These are phyloP conservation scores for Triplophysa yarkandensis DNA, from an alignment of 2,797 vertebrate genomes.

Conservation along the genomic window DNA sequence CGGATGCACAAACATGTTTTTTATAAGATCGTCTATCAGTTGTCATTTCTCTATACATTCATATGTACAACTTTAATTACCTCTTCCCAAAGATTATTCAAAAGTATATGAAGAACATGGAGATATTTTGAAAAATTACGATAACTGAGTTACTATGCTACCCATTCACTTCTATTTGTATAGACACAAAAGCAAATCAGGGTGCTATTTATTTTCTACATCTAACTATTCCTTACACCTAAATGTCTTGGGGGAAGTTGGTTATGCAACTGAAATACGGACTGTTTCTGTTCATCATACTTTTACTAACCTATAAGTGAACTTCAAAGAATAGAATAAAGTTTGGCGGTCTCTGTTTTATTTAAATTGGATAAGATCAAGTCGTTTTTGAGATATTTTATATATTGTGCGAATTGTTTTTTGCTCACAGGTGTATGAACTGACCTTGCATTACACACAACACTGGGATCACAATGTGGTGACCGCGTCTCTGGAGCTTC, in stretches of 20 bases:
- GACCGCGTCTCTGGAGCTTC: slow-evolving; percentile 90
- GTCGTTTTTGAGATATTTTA: not conserved
- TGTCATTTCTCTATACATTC: not conserved
- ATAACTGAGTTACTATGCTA: no score
- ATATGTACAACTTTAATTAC: not conserved
- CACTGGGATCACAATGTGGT: slow-evolving; percentile 97
- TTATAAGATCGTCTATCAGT: no score
- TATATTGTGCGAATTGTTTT: not conserved
- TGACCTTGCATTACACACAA: slow-evolving; percentile 92
- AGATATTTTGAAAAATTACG: no score
- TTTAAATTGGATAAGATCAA: not conserved
- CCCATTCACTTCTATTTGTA: no score
- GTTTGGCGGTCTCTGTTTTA: not conserved
- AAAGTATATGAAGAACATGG: no score
- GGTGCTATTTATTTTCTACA: no score
- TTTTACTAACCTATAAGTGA: not conserved
- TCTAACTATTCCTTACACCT: no score
- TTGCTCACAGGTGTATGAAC: slow-evolving; percentile 85
- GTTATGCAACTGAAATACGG: not conserved
- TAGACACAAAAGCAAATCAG: no score
- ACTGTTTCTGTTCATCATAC: not conserved
- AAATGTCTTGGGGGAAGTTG: not conserved
- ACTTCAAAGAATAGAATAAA: not conserved
- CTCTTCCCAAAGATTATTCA: no score
- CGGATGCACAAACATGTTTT: no score